Conservation (phyloP, 2,113 vertebrate genomes). For the Lathamus discolor region DNA sequence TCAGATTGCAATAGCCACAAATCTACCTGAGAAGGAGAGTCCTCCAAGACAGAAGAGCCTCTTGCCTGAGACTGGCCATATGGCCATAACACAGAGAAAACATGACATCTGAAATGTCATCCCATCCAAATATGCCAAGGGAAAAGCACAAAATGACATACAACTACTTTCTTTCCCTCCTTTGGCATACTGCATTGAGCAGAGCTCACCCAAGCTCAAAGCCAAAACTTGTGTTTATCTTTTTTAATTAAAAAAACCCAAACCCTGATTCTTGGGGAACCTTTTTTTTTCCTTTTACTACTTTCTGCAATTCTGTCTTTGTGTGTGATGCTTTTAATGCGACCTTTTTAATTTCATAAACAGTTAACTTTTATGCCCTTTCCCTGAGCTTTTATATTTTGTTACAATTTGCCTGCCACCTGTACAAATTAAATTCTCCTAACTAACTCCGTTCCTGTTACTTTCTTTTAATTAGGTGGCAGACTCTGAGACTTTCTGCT, state of each 20-base stretch:
- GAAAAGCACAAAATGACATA: background rate
- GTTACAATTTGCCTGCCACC: background rate
- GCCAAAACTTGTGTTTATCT: background rate
- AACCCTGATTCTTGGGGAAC: background rate
- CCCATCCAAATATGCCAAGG: background rate
- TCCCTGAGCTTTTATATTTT: background rate
- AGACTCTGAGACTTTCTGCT: background rate
- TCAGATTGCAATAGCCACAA: background rate
- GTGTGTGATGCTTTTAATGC: background rate
- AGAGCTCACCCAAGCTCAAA: background rate
- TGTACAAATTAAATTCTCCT: background rate
- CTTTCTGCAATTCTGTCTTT: background rate
- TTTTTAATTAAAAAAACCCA: background rate
- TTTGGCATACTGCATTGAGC: background rate
- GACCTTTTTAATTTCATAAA: background rate
- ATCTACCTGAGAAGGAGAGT: background rate
- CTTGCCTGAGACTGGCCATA: background rate
- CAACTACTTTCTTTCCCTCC: background rate
- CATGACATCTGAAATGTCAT: background rate
- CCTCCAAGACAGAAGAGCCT: background rate
- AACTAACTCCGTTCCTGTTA: background rate
- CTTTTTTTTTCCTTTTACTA: background rate
- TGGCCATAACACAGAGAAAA: background rate
- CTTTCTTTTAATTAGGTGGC: background rate
- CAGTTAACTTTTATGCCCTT: background rate